A percentile compares a stretch with the other conserved stretches of the same genome.
Evolutionary conservation across 1,140 invertebrate genomes (phyloP).

Genomic region (Drosophila orena): DNA sequence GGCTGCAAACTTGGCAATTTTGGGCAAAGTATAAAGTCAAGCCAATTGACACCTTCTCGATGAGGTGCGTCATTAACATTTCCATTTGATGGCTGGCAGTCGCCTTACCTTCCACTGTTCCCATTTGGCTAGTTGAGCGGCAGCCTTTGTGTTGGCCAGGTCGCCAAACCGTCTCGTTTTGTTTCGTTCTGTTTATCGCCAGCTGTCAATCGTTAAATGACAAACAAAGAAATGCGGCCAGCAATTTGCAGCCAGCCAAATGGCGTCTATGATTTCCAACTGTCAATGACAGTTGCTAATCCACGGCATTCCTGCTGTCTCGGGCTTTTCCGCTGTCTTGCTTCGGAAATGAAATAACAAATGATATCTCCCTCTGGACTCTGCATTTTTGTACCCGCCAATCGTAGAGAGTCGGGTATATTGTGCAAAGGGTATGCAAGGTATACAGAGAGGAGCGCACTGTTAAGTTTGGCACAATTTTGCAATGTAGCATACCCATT

Average conservation of each 20-base stretch:
- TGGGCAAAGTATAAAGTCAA: slow-evolving; percentile 24
- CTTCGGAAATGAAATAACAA: slow-evolving; percentile 73
- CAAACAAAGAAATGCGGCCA: slow-evolving; percentile 76
- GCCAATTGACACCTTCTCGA: slow-evolving; percentile 66
- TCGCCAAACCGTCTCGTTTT: slow-evolving; percentile 29
- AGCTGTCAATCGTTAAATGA: slow-evolving; percentile 81
- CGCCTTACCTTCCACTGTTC: slow-evolving; percentile 32
- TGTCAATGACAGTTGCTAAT: slow-evolving; percentile 70
- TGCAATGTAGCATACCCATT: too few species aligned
- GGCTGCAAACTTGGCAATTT: slow-evolving; percentile 36
- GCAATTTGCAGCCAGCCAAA: slow-evolving; percentile 28
- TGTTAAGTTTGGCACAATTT: too few species aligned
- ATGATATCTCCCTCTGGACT: slow-evolving; percentile 58
- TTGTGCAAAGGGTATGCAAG: neutral
- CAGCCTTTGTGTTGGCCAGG: slow-evolving; percentile 41
- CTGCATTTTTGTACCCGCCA: neutral
- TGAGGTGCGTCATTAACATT: slow-evolving; percentile 71
- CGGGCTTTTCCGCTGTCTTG: slow-evolving; percentile 46
- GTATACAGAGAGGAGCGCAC: neutral
- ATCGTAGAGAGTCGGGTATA: neutral
- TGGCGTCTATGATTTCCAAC: slow-evolving; percentile 70
- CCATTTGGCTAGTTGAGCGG: slow-evolving; percentile 43
- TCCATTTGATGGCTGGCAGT: slow-evolving; percentile 51
- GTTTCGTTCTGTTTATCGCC: slow-evolving; percentile 54
- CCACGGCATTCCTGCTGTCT: slow-evolving; percentile 60